Evolutionary conservation across 2,113 vertebrate genomes (phyloP), one percentile per base, ranked within the genome.

Genomic region (Vireo altiloquus): DNA sequence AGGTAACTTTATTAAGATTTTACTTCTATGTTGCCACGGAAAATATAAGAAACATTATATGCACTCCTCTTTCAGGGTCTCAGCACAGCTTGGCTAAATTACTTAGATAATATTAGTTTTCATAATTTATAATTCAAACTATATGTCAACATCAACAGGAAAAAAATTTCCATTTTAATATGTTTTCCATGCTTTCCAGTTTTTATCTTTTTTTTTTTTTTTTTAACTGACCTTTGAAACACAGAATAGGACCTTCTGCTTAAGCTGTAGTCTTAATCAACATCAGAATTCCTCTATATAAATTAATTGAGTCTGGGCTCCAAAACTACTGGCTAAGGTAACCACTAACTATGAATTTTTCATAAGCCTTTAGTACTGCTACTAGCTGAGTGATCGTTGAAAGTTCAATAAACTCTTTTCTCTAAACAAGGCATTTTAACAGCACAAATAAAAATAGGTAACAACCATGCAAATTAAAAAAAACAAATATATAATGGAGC

Each of bases 61-160:
- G 42, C 7, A 63, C 13, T 78, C 56, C 20, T 52, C 19, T 71
- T 94, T 90, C 93, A 96, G 87, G 97, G 89, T 61, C 88, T 97
- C 61, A 94, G 87, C 96, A 97, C 96, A 98, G 96, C 96, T 97
- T 97, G 96, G 94, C 93, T 98, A 98, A 98, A 98, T 98, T 98
- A 98, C 98, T 92, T 79, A 93, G 91, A 96, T 96, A 87, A 70
- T 87, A 95, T 52, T 72, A 61, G 68, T 64, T 96, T 95, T 96
- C 89, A 89, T 82, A 39, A 69, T 75, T 84, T 65, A 87, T 90
- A 94, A 93, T 96, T 95, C 89, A 96, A 87, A 83, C 71, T 54
- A 95, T 89, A 96, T 92, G 70, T 90, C 92, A 96, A 84, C 28
- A 37, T 95, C 85, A 89, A 80, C 23, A 91, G 90, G 54, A 80